Percentiles rank a stretch among this genome's conserved stretches.
These are phyloP conservation scores for Lepus europaeus DNA, from an alignment of 2,113 vertebrate species.

Conservation along the genomic window DNA sequence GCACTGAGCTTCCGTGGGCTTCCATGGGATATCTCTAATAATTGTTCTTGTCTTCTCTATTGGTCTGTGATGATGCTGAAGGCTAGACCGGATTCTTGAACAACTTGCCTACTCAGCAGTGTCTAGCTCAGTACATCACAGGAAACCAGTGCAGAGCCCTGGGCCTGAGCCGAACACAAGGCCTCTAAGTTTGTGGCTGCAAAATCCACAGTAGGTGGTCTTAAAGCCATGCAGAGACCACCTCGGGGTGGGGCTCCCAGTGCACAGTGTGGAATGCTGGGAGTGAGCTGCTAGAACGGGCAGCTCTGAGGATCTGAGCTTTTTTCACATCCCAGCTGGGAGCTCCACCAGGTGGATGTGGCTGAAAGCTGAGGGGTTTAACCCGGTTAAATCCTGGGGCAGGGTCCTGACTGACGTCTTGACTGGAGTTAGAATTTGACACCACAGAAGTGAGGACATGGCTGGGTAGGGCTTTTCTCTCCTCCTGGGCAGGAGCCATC, in stretches of 20 bases:
- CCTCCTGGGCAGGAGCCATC: conserved; percentile 19
- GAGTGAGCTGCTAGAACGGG: conserved; percentile 28
- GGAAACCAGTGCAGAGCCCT: conserved; percentile 22
- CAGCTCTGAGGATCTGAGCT: background rate
- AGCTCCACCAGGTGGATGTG: conserved; percentile 61
- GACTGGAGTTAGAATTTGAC: conserved; percentile 74
- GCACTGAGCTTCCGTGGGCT: background rate
- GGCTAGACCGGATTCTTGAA: background rate
- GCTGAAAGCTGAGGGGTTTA: conserved; percentile 55
- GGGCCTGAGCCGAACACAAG: conserved; percentile 48
- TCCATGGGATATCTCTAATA: background rate
- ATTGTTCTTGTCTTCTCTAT: background rate
- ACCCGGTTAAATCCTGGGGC: conserved; percentile 35
- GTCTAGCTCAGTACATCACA: background rate
- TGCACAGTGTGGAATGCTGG: background rate
- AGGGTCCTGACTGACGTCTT: conserved; percentile 39
- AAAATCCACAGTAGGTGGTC: conserved; percentile 17
- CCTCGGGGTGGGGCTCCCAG: background rate
- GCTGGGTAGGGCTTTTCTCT: background rate
- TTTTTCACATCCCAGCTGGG: conserved; percentile 53
- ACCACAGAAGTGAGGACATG: background rate
- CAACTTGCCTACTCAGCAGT: background rate
- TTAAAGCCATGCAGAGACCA: background rate
- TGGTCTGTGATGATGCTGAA: background rate
- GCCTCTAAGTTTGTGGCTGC: background rate